Percentiles rank a stretch among this genome's conserved stretches.
Evolutionary conservation across 2,797 vertebrate species (phyloP).

Genomic region (Xiphorhynchus erythropygius): DNA sequence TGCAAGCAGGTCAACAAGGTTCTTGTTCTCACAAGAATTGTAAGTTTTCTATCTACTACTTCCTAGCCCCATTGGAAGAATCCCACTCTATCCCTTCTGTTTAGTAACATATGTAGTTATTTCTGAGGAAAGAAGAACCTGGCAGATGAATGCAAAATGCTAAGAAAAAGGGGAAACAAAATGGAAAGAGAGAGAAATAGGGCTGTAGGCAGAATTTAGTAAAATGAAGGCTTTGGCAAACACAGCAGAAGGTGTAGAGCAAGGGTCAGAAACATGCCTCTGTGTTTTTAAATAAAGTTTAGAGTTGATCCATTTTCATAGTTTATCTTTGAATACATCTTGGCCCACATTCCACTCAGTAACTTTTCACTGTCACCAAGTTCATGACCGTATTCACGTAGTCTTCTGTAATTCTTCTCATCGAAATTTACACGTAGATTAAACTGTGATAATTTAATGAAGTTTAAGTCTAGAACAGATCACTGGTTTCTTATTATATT

Average conservation of each 20-base stretch:
- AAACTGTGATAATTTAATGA: neutral
- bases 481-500: neutral
- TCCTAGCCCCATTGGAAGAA: neutral
- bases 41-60: neutral
- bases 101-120: neutral
- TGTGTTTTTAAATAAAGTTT: neutral
- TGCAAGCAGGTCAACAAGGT: slow-evolving; percentile 36
- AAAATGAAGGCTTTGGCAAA: neutral
- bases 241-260: neutral
- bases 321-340: neutral
- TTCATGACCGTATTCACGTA: neutral
- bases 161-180: neutral
- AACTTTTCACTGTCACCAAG: neutral
- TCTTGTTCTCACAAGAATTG: slow-evolving; percentile 19
- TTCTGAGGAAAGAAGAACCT: neutral
- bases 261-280: neutral
- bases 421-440: neutral
- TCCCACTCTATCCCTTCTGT: neutral
- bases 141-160: neutral
- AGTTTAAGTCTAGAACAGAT: neutral
- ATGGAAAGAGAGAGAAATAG: neutral
- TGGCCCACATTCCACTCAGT: neutral
- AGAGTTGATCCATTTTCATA: neutral
- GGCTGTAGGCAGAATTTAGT: neutral
- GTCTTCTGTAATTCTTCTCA: neutral